phyloP scores from a whole-genome alignment of 1,140 invertebrate genomes.

The Euschistus heros region DNA sequence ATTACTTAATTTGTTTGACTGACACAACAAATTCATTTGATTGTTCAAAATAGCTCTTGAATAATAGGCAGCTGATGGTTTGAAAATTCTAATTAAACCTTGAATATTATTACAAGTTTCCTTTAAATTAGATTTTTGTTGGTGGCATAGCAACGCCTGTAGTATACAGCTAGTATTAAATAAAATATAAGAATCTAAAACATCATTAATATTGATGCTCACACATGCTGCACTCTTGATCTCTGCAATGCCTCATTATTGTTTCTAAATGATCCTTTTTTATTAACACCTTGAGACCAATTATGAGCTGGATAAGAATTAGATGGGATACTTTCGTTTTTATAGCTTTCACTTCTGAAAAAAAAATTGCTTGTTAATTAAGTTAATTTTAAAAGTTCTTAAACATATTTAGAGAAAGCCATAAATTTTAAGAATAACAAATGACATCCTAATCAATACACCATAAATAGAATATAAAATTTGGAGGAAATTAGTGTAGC shows the following conservation, averaged over 20 bases:
- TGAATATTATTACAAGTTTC: too few species aligned
- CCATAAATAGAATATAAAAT: too few species aligned
- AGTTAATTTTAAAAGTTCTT: too few species aligned
- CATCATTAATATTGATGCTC: constrained; percentile 35
- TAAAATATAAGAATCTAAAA: background rate
- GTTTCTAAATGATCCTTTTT: constrained; percentile 50
- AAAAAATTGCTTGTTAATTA: background rate
- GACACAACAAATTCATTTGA: too few species aligned
- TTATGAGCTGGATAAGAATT: constrained; percentile 34
- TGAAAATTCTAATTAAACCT: too few species aligned
- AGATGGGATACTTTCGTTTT: constrained; percentile 38
- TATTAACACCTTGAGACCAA: constrained; percentile 39
- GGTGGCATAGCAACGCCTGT: too few species aligned
- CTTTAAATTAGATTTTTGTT: too few species aligned
- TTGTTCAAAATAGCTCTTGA: too few species aligned
- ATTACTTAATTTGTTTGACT: too few species aligned
- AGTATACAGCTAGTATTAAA: background rate
- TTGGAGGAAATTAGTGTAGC: too few species aligned
- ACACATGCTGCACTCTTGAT: constrained; percentile 54
- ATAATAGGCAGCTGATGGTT: too few species aligned
- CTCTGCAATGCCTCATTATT: constrained; percentile 59
- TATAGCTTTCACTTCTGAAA: constrained; percentile 30
- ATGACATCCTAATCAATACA: too few species aligned
- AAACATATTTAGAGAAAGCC: background rate
- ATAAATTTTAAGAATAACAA: background rate